Percentiles rank a stretch among this genome's conserved stretches.
Conservation (phyloP, 1,140 invertebrate species). For the Drusus annulatus region DNA sequence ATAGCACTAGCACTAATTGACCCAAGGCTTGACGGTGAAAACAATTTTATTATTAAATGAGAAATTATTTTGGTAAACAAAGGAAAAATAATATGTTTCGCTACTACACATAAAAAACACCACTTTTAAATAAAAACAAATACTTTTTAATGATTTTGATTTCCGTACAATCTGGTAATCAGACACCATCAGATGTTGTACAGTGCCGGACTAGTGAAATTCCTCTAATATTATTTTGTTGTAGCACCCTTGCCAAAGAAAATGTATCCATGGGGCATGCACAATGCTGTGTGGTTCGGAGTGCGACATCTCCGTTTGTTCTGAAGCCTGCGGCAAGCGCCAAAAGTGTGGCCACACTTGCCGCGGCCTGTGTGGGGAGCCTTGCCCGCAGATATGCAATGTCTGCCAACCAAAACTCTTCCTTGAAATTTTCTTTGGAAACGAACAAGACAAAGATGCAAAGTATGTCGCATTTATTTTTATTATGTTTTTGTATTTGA, state of each 20-base stretch:
- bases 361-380: conserved; percentile 80
- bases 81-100: no score
- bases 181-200: neutral
- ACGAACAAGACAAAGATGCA: conserved; percentile 73
- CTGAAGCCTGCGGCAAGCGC: conserved; percentile 67
- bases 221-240: no score
- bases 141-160: no score
- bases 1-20: no score
- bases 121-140: no score
- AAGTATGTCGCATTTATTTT: conserved; percentile 61
- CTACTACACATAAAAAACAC: no score
- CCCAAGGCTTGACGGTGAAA: no score
- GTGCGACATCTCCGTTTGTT: conserved; percentile 67
- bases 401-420: conserved; percentile 68
- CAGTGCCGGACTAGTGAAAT: no score
- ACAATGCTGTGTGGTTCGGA: conserved; percentile 6
- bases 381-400: conserved; percentile 72
- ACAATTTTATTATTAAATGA: no score
- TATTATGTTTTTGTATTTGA: no score
- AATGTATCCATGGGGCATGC: conserved; percentile 56
- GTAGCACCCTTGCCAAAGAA: conserved; percentile 41
- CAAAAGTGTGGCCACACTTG: conserved; percentile 75
- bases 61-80: no score
- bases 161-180: no score
- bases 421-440: conserved; percentile 73